Conservation (phyloP, 2,113 vertebrate species). For the Corydoras sp. region DNA sequence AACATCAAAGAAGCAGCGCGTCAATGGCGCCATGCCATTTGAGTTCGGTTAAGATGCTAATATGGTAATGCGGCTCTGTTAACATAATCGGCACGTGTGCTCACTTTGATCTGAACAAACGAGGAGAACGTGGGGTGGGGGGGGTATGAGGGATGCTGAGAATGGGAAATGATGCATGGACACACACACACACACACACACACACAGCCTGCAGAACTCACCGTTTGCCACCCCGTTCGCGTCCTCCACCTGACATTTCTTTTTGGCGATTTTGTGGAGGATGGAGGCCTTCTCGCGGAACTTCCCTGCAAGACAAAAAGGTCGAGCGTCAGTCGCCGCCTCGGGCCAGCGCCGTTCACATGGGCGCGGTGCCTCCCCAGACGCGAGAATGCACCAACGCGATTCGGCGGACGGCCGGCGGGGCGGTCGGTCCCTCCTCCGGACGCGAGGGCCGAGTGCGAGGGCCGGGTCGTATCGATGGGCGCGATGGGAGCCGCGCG, state of each 20-base stretch:
- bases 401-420: too few relatives aligned
- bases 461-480: background rate
- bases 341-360: too few relatives aligned
- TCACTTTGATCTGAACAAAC: slow-evolving; percentile 32
- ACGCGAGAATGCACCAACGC: too few relatives aligned
- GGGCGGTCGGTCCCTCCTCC: too few relatives aligned
- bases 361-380: too few relatives aligned
- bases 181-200: too few relatives aligned
- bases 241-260: slow-evolving; percentile 95
- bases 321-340: background rate
- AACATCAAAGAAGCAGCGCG: slow-evolving; percentile 45
- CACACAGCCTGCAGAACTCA: slow-evolving; percentile 51
- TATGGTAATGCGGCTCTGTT: slow-evolving; percentile 61
- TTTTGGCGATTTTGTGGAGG: slow-evolving; percentile 97
- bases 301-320: slow-evolving; percentile 72
- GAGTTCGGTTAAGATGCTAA: slow-evolving; percentile 59
- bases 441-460: background rate
- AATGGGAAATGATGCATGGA: background rate
- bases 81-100: slow-evolving; percentile 60
- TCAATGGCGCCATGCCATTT: slow-evolving; percentile 43
- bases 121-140: background rate
- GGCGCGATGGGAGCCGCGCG: background rate
- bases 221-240: slow-evolving; percentile 81
- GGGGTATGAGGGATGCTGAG: background rate
- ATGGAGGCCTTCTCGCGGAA: slow-evolving; percentile 96